These are phyloP conservation scores for Nudaria mundana DNA, from an alignment of 2,888 invertebrate genomes.

Conservation along the genomic window DNA sequence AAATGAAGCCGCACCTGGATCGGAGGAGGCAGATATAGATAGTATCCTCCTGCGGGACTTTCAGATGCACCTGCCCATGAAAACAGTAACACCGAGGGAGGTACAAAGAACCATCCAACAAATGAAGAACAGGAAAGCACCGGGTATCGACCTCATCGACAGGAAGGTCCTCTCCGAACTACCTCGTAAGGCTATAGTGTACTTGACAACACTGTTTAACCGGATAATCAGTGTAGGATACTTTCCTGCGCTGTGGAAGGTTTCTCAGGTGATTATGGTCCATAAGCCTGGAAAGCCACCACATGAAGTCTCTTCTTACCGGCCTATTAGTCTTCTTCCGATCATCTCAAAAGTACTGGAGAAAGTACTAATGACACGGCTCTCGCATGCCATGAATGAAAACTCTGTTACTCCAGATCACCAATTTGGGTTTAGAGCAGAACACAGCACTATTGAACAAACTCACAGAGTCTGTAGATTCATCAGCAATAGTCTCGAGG, in stretches of 20 bases:
- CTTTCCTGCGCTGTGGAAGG: background rate
- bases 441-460: background rate
- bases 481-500: background rate
- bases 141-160: background rate
- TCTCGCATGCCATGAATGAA: background rate
- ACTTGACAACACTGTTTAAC: background rate
- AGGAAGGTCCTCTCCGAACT: background rate
- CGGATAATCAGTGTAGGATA: too few species aligned
- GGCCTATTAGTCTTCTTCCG: background rate
- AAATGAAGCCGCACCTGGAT: background rate
- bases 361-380: background rate
- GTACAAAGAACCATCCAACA: background rate
- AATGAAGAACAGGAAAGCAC: background rate
- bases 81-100: background rate
- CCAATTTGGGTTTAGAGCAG: background rate
- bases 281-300: background rate
- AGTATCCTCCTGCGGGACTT: background rate
- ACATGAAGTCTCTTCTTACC: background rate
- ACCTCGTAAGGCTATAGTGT: background rate
- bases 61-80: background rate
- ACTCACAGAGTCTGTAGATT: too few species aligned
- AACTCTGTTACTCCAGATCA: background rate
- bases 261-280: background rate
- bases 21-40: background rate
- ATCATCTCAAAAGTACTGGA: background rate